Conservation (phyloP, 2,113 vertebrate genomes). For the Hippocampus mohnikei region DNA sequence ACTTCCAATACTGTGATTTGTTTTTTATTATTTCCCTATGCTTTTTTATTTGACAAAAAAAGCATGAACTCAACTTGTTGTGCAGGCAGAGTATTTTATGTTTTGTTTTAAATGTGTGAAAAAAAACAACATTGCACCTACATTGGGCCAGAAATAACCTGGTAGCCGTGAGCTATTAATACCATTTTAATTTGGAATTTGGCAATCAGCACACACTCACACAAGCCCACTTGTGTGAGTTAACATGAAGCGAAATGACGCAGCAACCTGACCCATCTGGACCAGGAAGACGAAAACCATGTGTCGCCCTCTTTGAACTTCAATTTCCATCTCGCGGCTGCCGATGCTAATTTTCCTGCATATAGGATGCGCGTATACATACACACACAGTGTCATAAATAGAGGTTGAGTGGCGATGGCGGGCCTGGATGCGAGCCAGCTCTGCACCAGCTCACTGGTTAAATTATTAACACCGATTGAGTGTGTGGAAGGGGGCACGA, state of each 20-base stretch:
- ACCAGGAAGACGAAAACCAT: slow-evolving; percentile 11
- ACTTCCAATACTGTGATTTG: not conserved
- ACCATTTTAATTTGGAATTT: slow-evolving; percentile 1
- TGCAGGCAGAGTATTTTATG: not conserved
- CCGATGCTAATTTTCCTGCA: slow-evolving; percentile 45
- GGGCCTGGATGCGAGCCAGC: slow-evolving; percentile 68
- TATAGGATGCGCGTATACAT: slow-evolving; percentile 19
- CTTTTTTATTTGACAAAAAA: not conserved
- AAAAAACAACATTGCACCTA: not conserved
- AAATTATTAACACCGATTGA: slow-evolving; percentile 74
- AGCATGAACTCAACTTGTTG: not conserved
- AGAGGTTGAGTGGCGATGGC: slow-evolving; percentile 67
- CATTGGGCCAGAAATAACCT: slow-evolving; percentile 3
- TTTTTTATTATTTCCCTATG: not conserved
- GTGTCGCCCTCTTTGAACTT: slow-evolving; percentile 21
- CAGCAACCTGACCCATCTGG: slow-evolving; percentile 12
- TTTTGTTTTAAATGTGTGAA: slow-evolving; percentile 5
- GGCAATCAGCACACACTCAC: not conserved
- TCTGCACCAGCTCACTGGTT: slow-evolving; percentile 72
- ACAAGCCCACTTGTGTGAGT: slow-evolving; percentile 9
- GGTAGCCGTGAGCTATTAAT: slow-evolving; percentile 10
- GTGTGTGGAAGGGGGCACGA: slow-evolving; percentile 46
- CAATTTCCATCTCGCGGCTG: slow-evolving; percentile 36
- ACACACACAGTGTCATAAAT: slow-evolving; percentile 64
- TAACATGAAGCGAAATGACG: slow-evolving; percentile 23